These are phyloP conservation scores for Epizoanthus stellaris DNA, from an alignment of 92 coral and sea anemone species.

Conservation along the genomic window DNA sequence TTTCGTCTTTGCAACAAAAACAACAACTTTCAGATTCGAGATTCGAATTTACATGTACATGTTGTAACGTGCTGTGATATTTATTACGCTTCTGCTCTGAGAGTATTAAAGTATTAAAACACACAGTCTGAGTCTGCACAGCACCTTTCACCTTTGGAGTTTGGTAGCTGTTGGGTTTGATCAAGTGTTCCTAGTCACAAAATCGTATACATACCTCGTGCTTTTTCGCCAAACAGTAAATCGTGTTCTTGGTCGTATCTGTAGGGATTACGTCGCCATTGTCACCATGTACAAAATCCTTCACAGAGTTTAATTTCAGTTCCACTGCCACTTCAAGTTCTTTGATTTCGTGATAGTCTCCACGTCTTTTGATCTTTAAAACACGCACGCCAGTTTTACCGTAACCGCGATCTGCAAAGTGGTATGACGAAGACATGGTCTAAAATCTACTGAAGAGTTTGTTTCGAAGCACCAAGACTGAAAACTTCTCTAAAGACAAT, in stretches of 20 bases:
- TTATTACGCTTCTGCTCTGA: too few species aligned
- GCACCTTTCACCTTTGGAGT: background rate
- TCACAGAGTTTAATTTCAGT: constrained; percentile 64
- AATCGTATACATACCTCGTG: constrained; percentile 53
- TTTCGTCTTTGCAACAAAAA: too few species aligned
- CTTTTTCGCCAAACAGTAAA: constrained; percentile 77
- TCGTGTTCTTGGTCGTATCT: constrained; percentile 83
- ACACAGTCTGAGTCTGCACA: background rate
- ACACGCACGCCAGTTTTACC: constrained; percentile 85
- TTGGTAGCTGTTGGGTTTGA: background rate
- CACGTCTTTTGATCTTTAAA: constrained; percentile 74
- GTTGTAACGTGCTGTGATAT: too few species aligned
- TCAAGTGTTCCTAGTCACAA: background rate
- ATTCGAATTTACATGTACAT: too few species aligned
- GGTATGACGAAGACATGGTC: constrained; percentile 9
- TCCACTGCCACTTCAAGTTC: constrained; percentile 82
- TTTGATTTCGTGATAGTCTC: constrained; percentile 75
- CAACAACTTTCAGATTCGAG: too few species aligned
- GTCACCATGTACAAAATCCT: constrained; percentile 69
- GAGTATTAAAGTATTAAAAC: background rate
- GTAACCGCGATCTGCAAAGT: constrained; percentile 62
- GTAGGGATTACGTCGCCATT: constrained; percentile 78
- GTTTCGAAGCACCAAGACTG: too few species aligned
- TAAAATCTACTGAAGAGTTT: too few species aligned
- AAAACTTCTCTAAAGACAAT: too few species aligned